Evolutionary conservation across 2,113 vertebrate genomes (phyloP).

Genomic region (Peromyscus polionotus): DNA sequence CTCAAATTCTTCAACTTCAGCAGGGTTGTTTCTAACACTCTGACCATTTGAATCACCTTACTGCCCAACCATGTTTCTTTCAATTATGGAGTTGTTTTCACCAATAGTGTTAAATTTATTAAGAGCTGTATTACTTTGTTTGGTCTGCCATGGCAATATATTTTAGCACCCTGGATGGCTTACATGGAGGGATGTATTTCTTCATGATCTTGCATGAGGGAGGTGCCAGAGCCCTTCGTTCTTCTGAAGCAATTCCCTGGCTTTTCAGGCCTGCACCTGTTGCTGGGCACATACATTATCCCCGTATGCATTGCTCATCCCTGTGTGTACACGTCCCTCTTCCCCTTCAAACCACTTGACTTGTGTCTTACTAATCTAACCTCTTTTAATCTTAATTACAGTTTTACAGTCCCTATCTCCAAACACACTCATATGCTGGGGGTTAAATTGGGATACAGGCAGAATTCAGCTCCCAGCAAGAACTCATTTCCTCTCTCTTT

Average conservation of each 20-base stretch:
- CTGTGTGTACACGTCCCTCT: background rate
- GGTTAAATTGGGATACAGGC: background rate
- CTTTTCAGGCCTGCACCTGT: background rate
- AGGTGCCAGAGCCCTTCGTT: fast-evolving
- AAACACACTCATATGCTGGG: background rate
- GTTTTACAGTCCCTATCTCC: background rate
- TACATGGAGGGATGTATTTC: background rate
- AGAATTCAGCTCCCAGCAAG: background rate
- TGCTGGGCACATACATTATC: background rate
- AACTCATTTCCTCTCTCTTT: background rate
- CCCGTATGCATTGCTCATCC: background rate
- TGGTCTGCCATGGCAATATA: background rate
- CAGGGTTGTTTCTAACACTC: background rate
- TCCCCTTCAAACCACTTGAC: background rate
- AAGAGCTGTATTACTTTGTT: background rate
- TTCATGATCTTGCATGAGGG: background rate
- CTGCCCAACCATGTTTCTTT: background rate
- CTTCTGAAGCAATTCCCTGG: background rate
- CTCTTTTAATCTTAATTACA: background rate
- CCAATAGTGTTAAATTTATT: background rate
- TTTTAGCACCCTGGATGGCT: background rate
- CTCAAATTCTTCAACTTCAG: background rate
- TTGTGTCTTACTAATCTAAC: background rate
- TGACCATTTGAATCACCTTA: background rate
- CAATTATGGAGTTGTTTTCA: background rate